These are phyloP conservation scores for Ellobium chinense DNA, from an alignment of 2,888 invertebrate species.

Conservation along the genomic window DNA sequence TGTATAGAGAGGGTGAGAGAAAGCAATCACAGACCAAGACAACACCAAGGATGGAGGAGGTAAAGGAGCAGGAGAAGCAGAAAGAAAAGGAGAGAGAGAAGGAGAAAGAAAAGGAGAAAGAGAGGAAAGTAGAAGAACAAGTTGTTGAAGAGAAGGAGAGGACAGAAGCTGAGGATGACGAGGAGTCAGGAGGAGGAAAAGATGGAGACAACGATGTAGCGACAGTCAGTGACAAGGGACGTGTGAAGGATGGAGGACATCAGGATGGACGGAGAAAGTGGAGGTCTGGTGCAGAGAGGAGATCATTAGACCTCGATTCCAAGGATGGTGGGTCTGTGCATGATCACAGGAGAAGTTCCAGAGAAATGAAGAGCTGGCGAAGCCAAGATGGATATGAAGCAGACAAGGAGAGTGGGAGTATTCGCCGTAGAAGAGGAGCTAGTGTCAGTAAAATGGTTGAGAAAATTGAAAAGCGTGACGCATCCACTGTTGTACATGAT, in stretches of 20 bases:
- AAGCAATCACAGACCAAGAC: slow-evolving; percentile 1
- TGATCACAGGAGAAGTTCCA: slow-evolving; percentile 10
- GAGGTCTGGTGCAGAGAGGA: background rate
- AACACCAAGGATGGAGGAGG: background rate
- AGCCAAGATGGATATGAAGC: background rate
- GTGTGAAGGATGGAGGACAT: background rate
- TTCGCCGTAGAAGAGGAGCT: background rate
- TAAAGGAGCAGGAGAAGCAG: slow-evolving; percentile 57
- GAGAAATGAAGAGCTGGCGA: background rate
- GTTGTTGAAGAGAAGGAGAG: slow-evolving; percentile 37
- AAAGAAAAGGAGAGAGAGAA: slow-evolving; percentile 49
- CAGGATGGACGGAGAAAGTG: slow-evolving; percentile 13
- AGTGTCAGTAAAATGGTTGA: background rate
- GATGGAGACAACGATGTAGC: slow-evolving; percentile 44
- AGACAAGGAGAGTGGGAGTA: slow-evolving; percentile 7
- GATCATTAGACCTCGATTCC: background rate
- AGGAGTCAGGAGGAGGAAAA: slow-evolving; percentile 14
- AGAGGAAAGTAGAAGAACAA: slow-evolving; percentile 32
- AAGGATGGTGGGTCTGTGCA: slow-evolving; percentile 11
- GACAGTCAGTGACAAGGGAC: slow-evolving; percentile 17
- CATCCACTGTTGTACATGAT: background rate
- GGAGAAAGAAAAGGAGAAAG: slow-evolving; percentile 44
- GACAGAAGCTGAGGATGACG: slow-evolving; percentile 40
- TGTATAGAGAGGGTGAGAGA: slow-evolving; percentile 64
- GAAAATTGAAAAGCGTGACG: slow-evolving; percentile 12